A percentile compares a stretch with the other conserved stretches of the same genome.
phyloP scores from a whole-genome alignment of 2,888 invertebrate genomes.

The Octonoba sinensis region DNA sequence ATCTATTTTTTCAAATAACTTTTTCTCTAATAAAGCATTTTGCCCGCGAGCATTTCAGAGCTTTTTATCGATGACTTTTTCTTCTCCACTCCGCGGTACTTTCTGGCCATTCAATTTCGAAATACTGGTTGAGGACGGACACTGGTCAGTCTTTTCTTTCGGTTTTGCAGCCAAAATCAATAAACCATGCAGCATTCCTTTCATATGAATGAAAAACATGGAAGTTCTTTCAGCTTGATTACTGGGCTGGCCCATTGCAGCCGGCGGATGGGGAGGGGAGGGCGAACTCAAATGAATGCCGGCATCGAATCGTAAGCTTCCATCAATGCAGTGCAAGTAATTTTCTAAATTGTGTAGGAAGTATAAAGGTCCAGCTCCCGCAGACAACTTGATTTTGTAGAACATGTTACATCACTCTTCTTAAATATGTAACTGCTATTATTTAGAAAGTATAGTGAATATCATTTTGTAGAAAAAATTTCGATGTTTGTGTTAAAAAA shows the following conservation, averaged over 20 bases:
- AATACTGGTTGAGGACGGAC: constrained; percentile 21
- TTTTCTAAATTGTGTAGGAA: no score
- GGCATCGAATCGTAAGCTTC: no score
- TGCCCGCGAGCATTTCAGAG: not conserved
- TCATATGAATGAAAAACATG: constrained; percentile 29
- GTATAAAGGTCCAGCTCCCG: no score
- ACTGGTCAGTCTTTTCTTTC: constrained; percentile 26
- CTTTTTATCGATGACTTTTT: not conserved
- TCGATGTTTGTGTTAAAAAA: no score
- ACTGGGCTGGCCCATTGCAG: constrained; percentile 5
- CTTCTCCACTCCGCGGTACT: not conserved
- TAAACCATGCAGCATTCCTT: constrained; percentile 14
- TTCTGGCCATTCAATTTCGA: not conserved
- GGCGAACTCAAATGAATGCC: no score
- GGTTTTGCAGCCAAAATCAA: constrained; percentile 41
- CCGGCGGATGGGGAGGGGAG: no score
- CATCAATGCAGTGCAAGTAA: no score
- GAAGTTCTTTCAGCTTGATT: constrained; percentile 44
- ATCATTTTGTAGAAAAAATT: no score
- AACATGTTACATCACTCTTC: no score
- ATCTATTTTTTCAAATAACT: not conserved
- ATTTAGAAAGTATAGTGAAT: no score
- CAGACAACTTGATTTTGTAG: no score
- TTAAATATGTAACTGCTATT: no score
- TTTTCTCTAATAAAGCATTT: not conserved